These are phyloP conservation scores for Sinocyclocheilus anophthalmus DNA, from an alignment of 2,113 vertebrate genomes.

Conservation along the genomic window DNA sequence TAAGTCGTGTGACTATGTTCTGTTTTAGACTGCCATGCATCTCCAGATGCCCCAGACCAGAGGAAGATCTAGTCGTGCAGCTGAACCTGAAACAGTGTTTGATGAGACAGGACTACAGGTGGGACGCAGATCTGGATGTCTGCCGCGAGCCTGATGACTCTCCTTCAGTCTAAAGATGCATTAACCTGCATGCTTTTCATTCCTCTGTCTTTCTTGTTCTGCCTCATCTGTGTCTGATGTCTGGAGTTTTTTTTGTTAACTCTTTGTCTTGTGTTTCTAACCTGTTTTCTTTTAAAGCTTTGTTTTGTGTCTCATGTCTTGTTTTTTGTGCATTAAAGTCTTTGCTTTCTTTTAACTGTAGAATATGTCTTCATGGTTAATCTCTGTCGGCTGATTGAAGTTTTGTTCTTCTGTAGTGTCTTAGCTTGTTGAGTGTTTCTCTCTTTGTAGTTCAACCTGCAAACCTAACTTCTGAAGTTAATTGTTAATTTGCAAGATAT, in stretches of 20 bases:
- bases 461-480: neutral
- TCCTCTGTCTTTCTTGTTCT: neutral
- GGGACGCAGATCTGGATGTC: slow-evolving; percentile 69
- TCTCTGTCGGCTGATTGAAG: slow-evolving; percentile 32
- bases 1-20: slow-evolving; percentile 69
- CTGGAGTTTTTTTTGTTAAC: neutral
- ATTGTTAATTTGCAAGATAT: neutral
- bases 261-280: neutral
- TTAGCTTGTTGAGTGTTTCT: slow-evolving; percentile 29
- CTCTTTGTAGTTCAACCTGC: neutral
- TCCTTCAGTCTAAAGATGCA: neutral
- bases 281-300: neutral
- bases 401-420: neutral
- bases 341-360: slow-evolving; percentile 16
- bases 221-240: slow-evolving; percentile 11
- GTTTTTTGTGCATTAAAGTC: neutral
- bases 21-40: slow-evolving; percentile 78
- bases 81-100: slow-evolving; percentile 81
- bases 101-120: slow-evolving; percentile 91
- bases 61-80: slow-evolving; percentile 90
- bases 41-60: slow-evolving; percentile 85
- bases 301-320: neutral
- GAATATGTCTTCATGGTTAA: slow-evolving; percentile 7
- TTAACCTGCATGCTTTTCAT: slow-evolving; percentile 2
- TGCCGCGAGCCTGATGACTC: neutral